phyloP scores from a whole-genome alignment of 2,113 vertebrate species.

The Chaenogobius annularis region DNA sequence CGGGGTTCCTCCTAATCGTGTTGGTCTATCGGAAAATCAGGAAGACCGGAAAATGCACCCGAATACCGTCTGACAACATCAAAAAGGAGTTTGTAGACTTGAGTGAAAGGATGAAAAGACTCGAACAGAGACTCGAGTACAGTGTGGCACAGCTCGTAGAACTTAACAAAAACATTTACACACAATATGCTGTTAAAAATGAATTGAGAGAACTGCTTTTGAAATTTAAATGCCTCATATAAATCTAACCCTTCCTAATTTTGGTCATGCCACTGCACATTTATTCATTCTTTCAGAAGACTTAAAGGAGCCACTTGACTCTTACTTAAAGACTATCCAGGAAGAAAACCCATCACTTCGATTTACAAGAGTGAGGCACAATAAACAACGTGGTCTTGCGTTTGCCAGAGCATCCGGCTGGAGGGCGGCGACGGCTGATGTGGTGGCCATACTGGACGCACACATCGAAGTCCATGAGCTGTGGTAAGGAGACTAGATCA shows the following conservation, averaged over 20 bases:
- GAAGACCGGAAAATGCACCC: too few relatives aligned
- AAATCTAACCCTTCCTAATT: background rate
- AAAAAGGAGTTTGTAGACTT: too few relatives aligned
- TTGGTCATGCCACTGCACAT: background rate
- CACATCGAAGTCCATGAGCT: constrained; percentile 78
- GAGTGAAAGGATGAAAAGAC: too few relatives aligned
- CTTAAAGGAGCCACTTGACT: constrained; percentile 55
- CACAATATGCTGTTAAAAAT: too few relatives aligned
- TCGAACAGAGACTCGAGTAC: too few relatives aligned
- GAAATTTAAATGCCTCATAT: too few relatives aligned
- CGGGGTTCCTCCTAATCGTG: too few relatives aligned
- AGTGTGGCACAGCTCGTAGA: too few relatives aligned
- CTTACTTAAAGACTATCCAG: constrained; percentile 45
- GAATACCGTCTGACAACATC: too few relatives aligned
- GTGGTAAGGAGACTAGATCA: constrained; percentile 57
- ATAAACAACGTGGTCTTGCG: constrained; percentile 67
- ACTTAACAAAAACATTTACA: too few relatives aligned
- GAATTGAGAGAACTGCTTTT: too few relatives aligned
- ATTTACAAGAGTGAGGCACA: constrained; percentile 61
- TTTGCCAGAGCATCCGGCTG: constrained; percentile 70
- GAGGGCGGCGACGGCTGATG: constrained; percentile 72
- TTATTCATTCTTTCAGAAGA: constrained; percentile 50
- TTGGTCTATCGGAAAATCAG: too few relatives aligned
- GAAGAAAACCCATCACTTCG: constrained; percentile 46
- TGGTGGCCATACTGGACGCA: constrained; percentile 80